These are phyloP conservation scores for Microctonus hyperodae DNA, from an alignment of 2,888 invertebrate genomes.

Conservation along the genomic window DNA sequence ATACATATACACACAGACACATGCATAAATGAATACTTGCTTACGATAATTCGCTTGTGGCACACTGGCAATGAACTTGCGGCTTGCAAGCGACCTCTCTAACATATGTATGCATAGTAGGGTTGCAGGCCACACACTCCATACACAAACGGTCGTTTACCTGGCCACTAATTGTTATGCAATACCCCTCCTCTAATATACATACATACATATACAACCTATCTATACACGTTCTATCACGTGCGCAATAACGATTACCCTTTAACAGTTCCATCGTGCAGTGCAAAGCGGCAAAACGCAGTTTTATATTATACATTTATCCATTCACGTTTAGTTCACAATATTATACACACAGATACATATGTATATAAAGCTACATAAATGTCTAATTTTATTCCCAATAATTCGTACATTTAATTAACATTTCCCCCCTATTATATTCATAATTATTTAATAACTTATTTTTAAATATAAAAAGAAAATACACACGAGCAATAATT, in stretches of 20 bases:
- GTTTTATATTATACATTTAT: slow-evolving; percentile 2
- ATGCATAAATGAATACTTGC: slow-evolving; percentile 7
- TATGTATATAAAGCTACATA: neutral
- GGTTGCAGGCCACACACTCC: neutral
- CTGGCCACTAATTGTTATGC: slow-evolving; percentile 54
- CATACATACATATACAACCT: no score
- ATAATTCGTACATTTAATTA: neutral
- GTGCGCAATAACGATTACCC: slow-evolving; percentile 46
- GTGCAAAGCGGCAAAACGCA: slow-evolving; percentile 21
- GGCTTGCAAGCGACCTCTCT: neutral
- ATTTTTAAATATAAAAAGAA: neutral
- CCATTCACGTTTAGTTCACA: slow-evolving; percentile 17
- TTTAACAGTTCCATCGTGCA: slow-evolving; percentile 43
- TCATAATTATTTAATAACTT: no score
- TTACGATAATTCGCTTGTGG: slow-evolving; percentile 12
- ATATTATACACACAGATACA: slow-evolving; percentile 15
- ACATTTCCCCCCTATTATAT: neutral
- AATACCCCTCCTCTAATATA: slow-evolving; percentile 44
- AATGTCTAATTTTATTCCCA: neutral
- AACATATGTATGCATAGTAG: neutral
- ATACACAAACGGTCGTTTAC: slow-evolving; percentile 42
- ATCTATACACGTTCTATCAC: slow-evolving; percentile 41
- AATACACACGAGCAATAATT: neutral
- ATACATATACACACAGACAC: neutral
- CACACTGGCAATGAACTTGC: slow-evolving; percentile 14